Evolutionary conservation across 2,113 vertebrate genomes (phyloP).

Genomic region (Oncorhynchus nerka): DNA sequence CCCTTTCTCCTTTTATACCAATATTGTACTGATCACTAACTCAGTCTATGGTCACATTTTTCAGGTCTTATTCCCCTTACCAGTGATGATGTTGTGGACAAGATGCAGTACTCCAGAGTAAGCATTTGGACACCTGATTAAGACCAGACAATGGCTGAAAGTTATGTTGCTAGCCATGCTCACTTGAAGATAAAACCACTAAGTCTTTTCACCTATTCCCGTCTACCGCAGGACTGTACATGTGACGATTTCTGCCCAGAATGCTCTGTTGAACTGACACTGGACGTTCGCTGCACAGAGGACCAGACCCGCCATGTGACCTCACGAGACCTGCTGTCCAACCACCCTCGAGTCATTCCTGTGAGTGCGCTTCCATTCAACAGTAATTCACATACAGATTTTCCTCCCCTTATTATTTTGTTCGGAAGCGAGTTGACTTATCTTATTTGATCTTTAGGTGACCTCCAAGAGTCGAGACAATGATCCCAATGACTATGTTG

Average conservation of each 20-base stretch:
- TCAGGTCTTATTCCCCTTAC: constrained; percentile 93
- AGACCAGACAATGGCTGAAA: background rate
- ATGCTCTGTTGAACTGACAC: constrained; percentile 93
- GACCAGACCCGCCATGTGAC: constrained; percentile 97
- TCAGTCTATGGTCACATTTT: constrained; percentile 9
- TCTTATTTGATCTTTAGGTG: constrained; percentile 72
- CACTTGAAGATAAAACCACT: background rate
- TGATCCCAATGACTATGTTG: constrained; percentile 94
- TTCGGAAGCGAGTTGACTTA: background rate
- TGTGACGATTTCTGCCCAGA: constrained; percentile 97
- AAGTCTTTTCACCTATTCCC: background rate
- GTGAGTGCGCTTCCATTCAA: constrained; percentile 66
- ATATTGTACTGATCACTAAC: background rate
- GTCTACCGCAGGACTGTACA: constrained; percentile 83
- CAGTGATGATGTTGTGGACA: constrained; percentile 97
- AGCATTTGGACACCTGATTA: constrained; percentile 22
- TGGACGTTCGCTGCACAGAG: constrained; percentile 92
- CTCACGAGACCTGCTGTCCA: constrained; percentile 92
- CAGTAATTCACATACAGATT: too few relatives aligned
- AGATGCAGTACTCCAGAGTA: constrained; percentile 95
- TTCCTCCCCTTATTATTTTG: too few relatives aligned
- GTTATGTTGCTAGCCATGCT: background rate
- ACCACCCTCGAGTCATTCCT: constrained; percentile 93
- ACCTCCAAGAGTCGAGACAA: constrained; percentile 96
- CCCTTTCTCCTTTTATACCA: too few relatives aligned